Evolutionary conservation across 2,113 vertebrate genomes (phyloP), one percentile per base, ranked within the genome.

Genomic region (Ellobius talpinus): DNA sequence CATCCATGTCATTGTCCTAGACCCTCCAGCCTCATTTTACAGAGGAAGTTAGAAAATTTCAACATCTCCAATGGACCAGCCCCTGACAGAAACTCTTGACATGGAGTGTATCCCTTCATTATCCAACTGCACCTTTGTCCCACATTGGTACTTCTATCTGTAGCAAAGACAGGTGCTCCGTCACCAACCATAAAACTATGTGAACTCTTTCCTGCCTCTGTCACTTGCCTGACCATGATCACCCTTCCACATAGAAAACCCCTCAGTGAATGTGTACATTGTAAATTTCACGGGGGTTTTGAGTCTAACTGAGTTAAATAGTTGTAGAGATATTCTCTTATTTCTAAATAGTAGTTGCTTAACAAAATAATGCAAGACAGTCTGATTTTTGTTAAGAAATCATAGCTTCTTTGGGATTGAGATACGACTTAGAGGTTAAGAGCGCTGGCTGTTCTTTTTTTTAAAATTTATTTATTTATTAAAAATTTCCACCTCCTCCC

Each of bases 1-100:
- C 23, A 31, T 1, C 0, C 0, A 1, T 39, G 6, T 31, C 14
- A 14, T 31, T 81, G 0, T 36, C 24, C 3, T 42, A 9, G 2
- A 4, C 10, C 29, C 10, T n/a, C 10, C 26, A 50, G 17, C 17
- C 77, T 63, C 42, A 36, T 52, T 85, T 26, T 45, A n/a, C 4
- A 3, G 79, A 58, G 12, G 23, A 84, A 88, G 11, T 33, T 61
- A 55, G 36, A 50, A 85, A 81, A 26, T 10, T 6, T 73, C 76
- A 94, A 24, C 1, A 2, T 2, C 36, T 19, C 7, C 24, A 61
- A 14, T 65, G 36, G 2, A 3, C 33, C 91, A 68, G 1, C 2
- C 13, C 39, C 68, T 50, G n/a, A 55, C 42, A 78, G 23, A 82
- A 92, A 29, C 45, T 0, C 26, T 29, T 66, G 23, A 31, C 24